Evolutionary conservation across 53 echinoderm and acorn worm genomes (phyloP).

Genomic region (Hippasteria phrygiana): DNA sequence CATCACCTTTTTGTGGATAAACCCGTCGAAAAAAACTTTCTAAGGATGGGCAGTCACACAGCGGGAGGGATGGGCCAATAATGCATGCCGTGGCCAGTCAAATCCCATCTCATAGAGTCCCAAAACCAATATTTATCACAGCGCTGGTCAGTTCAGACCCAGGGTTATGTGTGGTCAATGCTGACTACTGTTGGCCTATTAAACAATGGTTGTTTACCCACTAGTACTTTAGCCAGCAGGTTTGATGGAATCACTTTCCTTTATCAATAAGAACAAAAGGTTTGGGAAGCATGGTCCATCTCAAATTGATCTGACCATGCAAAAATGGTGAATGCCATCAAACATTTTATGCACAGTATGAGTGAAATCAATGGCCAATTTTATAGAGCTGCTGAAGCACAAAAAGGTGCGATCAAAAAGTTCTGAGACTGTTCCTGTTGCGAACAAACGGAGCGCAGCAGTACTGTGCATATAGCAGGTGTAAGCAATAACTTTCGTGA

Average conservation of each 20-base stretch:
- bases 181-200: not conserved
- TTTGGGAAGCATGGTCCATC: not conserved
- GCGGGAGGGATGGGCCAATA: not conserved
- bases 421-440: too few relatives aligned
- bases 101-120: not conserved
- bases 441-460: too few relatives aligned
- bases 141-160: not conserved
- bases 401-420: too few relatives aligned
- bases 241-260: not conserved
- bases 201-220: constrained; percentile 15
- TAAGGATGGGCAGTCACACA: not conserved
- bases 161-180: not conserved
- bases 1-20: not conserved
- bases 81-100: not conserved
- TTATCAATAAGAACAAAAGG: not conserved
- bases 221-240: constrained; percentile 30
- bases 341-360: too few relatives aligned
- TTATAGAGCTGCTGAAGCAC: too few relatives aligned
- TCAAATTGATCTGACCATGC: not conserved
- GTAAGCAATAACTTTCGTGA: too few relatives aligned
- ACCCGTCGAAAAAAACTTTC: not conserved
- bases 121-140: not conserved
- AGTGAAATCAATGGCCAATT: too few relatives aligned
- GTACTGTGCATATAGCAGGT: too few relatives aligned
- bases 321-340: not conserved